Conservation (phyloP, 2,888 invertebrate species). For the Atethmia centrago region DNA sequence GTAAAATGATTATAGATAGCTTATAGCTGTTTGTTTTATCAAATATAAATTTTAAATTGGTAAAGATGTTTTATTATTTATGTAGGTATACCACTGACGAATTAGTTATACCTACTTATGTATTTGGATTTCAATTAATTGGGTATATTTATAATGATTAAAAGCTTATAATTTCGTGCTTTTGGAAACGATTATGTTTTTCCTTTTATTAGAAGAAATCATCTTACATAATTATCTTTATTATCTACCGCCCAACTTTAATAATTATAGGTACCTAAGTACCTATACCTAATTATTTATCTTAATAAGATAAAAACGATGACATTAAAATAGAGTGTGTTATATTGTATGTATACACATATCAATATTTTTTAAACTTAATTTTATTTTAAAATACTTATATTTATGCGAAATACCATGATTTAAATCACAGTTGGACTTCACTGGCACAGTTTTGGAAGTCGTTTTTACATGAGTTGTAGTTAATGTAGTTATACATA, state of each 20-base stretch:
- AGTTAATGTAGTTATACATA: slow-evolving; percentile 33
- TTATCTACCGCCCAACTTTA: background rate
- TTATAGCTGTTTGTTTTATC: slow-evolving; percentile 64
- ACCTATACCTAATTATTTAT: background rate
- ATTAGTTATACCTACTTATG: too few species aligned
- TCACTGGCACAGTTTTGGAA: slow-evolving; percentile 27
- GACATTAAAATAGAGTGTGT: background rate
- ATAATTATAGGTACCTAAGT: background rate
- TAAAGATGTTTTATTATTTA: slow-evolving; percentile 31
- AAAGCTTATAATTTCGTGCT: slow-evolving; percentile 2
- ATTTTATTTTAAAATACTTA: slow-evolving; percentile 21
- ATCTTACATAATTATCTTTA: background rate
- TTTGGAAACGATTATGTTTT: background rate
- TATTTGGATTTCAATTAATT: slow-evolving; percentile 25
- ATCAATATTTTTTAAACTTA: background rate
- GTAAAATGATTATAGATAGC: slow-evolving; percentile 66
- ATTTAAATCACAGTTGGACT: slow-evolving; percentile 32
- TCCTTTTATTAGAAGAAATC: background rate
- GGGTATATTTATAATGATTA: slow-evolving; percentile 24
- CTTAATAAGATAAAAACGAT: slow-evolving; percentile 2
- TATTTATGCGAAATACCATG: slow-evolving; percentile 29
- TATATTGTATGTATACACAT: background rate
- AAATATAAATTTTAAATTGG: slow-evolving; percentile 47
- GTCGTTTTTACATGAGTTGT: slow-evolving; percentile 32
- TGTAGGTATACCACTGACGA: background rate